A percentile compares a stretch with the other conserved stretches of the same genome.
These are phyloP conservation scores for Urocitellus parryii DNA, from an alignment of 2,113 vertebrate genomes.

Conservation along the genomic window DNA sequence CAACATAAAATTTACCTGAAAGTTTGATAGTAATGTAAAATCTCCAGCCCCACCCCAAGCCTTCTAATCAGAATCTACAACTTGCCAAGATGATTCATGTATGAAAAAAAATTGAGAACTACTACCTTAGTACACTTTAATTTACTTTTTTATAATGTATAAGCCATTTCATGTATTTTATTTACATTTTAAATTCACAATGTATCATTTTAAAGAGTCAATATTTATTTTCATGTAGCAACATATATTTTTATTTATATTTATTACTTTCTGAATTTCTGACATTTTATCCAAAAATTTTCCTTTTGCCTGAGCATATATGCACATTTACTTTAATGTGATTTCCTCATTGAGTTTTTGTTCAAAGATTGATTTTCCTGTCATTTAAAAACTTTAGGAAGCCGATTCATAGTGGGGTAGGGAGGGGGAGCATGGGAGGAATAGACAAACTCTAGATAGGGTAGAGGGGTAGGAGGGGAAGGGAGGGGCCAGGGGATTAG, in stretches of 20 bases:
- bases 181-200: background rate
- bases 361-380: background rate
- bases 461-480: no score
- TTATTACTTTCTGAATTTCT: conserved; percentile 15
- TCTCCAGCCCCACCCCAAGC: background rate
- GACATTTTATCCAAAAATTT: background rate
- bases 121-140: background rate
- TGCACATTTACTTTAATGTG: background rate
- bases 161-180: background rate
- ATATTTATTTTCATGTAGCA: background rate
- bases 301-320: background rate
- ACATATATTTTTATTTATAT: background rate
- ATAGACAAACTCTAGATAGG: no score
- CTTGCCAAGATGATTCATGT: background rate
- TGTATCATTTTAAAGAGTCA: background rate
- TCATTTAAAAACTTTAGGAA: background rate
- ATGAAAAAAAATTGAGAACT: conserved; percentile 21
- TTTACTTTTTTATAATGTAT: background rate
- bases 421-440: no score
- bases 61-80: background rate
- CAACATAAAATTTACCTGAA: background rate
- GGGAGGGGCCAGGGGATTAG: no score
- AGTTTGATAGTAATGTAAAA: background rate
- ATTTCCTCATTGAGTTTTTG: background rate
- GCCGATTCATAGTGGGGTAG: no score